These are phyloP conservation scores for Oreochromis mossambicus DNA, from an alignment of 2,797 vertebrate species.

Conservation along the genomic window DNA sequence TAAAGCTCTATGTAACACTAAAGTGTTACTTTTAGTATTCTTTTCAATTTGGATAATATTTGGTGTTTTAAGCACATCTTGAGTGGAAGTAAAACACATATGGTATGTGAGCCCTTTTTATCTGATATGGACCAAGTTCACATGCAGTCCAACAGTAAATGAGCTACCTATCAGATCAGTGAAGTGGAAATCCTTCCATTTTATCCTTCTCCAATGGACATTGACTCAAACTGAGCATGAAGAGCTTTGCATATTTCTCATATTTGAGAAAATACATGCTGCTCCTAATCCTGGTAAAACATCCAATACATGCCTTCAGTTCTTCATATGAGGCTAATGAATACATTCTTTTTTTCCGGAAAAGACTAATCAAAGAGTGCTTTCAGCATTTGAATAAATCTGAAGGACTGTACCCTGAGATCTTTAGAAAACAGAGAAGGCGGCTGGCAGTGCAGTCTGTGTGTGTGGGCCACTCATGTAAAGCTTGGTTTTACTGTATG, in stretches of 20 bases:
- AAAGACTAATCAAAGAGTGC: not conserved
- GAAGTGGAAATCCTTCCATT: not conserved
- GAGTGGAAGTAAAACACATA: not conserved
- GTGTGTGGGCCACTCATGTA: slow-evolving; percentile 6
- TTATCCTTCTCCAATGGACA: not conserved
- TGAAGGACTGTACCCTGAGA: not conserved
- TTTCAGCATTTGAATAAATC: not conserved
- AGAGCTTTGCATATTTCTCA: not conserved
- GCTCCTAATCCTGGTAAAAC: not conserved
- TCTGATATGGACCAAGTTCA: not conserved
- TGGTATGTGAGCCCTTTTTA: not conserved
- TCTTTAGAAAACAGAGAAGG: slow-evolving; percentile 11
- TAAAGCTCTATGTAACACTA: not conserved
- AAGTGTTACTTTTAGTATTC: not conserved
- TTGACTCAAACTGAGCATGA: not conserved
- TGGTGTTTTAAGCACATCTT: not conserved
- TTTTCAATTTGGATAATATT: not conserved
- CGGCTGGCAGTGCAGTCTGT: not conserved
- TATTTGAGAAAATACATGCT: not conserved
- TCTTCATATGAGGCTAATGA: not conserved
- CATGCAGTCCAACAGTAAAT: not conserved
- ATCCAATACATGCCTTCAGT: not conserved
- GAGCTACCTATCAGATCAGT: not conserved
- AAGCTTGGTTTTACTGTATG: slow-evolving; percentile 20
- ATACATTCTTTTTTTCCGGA: not conserved